Percentiles rank a stretch among this genome's conserved stretches.
Conservation (phyloP, 1,140 invertebrate genomes). For the Acromyrmex echinatior region DNA sequence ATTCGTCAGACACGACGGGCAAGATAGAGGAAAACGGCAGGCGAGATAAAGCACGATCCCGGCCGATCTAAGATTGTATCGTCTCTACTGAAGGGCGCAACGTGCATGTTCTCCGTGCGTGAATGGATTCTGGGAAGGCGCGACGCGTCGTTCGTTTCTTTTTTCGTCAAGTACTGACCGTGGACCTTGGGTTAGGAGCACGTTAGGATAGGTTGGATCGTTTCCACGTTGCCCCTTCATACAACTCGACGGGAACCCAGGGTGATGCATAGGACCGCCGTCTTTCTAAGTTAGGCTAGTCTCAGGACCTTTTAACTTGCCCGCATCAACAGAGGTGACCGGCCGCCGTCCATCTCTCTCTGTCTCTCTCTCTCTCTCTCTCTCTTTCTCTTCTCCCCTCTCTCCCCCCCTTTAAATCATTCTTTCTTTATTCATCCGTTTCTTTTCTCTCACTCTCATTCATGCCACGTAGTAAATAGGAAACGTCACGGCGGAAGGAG, state of each 20-base stretch:
- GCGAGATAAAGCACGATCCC: constrained; percentile 41
- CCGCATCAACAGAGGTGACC: constrained; percentile 59
- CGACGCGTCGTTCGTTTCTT: not conserved
- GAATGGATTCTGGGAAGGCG: constrained; percentile 72
- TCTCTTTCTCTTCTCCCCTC: no score
- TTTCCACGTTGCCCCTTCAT: constrained; percentile 36
- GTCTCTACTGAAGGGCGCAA: not conserved
- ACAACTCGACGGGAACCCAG: constrained; percentile 20
- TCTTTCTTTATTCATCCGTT: constrained; percentile 10
- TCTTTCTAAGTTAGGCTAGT: constrained; percentile 39
- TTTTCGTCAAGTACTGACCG: constrained; percentile 38
- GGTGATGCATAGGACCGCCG: not conserved
- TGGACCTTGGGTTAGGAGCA: constrained; percentile 27
- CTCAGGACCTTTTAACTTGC: constrained; percentile 66
- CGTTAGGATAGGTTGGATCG: constrained; percentile 72
- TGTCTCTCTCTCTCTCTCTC: not conserved
- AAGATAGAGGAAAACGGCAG: not conserved
- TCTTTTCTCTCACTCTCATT: constrained; percentile 22
- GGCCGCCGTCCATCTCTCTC: not conserved
- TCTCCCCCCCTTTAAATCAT: no score
- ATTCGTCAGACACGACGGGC: constrained; percentile 39
- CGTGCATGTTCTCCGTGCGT: constrained; percentile 36
- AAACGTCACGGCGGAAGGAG: constrained; percentile 62
- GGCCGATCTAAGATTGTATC: constrained; percentile 48
- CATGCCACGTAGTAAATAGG: constrained; percentile 60